These are phyloP conservation scores for Collichthys lucidus DNA, from an alignment of 2,113 vertebrate species.

Conservation along the genomic window DNA sequence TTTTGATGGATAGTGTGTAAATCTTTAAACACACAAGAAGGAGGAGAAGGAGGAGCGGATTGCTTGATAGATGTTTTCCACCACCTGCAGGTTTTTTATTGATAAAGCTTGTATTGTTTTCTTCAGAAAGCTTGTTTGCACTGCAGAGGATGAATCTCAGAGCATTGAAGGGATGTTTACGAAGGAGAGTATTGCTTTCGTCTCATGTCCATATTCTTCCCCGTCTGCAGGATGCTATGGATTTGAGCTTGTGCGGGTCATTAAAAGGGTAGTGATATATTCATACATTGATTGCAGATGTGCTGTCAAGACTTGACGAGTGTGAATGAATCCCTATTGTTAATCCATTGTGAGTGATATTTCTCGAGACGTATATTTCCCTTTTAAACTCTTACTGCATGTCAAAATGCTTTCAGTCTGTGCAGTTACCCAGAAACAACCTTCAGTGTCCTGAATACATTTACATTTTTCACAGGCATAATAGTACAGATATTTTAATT, in stretches of 20 bases:
- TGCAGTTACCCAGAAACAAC: constrained; percentile 4
- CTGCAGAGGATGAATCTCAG: neutral
- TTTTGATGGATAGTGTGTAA: constrained; percentile 35
- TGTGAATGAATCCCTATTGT: neutral
- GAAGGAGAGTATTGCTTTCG: too few relatives aligned
- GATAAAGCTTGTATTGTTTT: constrained; percentile 1
- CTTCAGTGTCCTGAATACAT: neutral
- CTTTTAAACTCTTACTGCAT: too few relatives aligned
- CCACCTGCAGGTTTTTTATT: constrained; percentile 15
- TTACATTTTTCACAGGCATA: neutral
- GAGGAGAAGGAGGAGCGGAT: neutral
- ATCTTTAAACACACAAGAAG: constrained; percentile 6
- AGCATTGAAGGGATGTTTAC: neutral
- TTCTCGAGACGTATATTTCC: neutral
- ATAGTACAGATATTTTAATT: neutral
- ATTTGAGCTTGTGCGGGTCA: neutral
- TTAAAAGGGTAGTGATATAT: constrained; percentile 4
- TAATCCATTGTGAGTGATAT: neutral
- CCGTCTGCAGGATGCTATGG: constrained; percentile 6
- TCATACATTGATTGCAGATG: neutral
- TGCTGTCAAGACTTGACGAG: neutral
- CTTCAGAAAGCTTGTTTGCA: neutral
- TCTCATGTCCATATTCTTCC: constrained; percentile 15
- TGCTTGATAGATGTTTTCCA: constrained; percentile 7
- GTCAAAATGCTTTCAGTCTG: neutral